Percentiles rank a stretch among this genome's conserved stretches.
phyloP scores from a whole-genome alignment of 2,113 vertebrate genomes.

The Oriolus oriolus region DNA sequence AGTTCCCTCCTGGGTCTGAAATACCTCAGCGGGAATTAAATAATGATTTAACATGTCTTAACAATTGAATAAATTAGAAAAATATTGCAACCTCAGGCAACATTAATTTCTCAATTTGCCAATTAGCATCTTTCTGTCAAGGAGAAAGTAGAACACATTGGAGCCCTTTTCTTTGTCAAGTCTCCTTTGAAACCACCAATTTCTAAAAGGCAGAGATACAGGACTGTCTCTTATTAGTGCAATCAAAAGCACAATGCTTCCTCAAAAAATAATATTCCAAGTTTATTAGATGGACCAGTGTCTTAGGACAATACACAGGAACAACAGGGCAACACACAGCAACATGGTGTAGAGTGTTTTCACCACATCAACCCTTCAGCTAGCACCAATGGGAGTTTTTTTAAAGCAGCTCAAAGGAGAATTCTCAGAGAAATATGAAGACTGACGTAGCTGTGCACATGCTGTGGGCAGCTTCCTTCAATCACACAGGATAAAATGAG shows the following conservation, averaged over 20 bases:
- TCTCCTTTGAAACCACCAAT: not conserved
- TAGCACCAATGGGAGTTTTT: not conserved
- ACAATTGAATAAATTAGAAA: not conserved
- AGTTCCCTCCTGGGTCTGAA: slow-evolving; percentile 17
- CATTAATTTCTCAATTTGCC: not conserved
- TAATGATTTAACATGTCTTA: not conserved
- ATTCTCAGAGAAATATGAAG: not conserved
- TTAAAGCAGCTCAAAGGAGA: not conserved
- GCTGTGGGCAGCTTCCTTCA: not conserved
- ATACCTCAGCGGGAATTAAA: slow-evolving; percentile 27
- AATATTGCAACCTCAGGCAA: slow-evolving; percentile 9
- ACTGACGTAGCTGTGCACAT: not conserved
- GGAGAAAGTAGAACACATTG: not conserved
- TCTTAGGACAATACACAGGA: not conserved
- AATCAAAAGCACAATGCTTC: not conserved
- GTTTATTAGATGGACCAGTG: not conserved
- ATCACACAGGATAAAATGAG: not conserved
- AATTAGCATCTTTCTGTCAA: not conserved
- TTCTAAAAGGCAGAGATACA: not conserved
- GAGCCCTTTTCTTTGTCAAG: not conserved
- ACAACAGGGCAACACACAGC: not conserved
- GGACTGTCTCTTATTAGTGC: not conserved
- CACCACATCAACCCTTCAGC: not conserved
- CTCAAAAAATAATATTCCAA: not conserved
- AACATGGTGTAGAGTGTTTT: rapidly evolving